Evolutionary conservation across 2,797 vertebrate species (phyloP), one percentile per base, ranked within the genome.

Genomic region (Chaunax sp.): DNA sequence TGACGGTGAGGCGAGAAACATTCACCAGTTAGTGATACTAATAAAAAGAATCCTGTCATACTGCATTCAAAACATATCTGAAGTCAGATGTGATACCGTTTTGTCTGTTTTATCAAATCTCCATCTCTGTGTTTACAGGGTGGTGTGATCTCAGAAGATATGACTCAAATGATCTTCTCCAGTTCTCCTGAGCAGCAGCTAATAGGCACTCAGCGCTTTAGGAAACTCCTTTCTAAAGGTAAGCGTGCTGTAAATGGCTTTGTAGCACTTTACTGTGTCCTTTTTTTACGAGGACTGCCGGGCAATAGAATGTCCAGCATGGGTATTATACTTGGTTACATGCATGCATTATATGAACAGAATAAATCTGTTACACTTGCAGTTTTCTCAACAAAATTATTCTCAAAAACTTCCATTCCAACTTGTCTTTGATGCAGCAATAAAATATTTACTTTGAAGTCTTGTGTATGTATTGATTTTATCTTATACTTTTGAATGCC

Each of bases 191-290:
- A 97, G 79, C 97, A 98, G 65, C 97, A 99, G 84, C 96, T 99
- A 77, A 96, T 97, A 83, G 98, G 97, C 65, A 99, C 98, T 14
- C 98, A 99, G 86, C 96, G 97, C 74, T 99, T 99, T 87, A 91
- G 98, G 85, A 99, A 99, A 87, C 95, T 99, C 8, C 95, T 99
- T 75, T 99, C 98, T 75, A 99, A 99, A 97, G 98, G 98, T 98
- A 82, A 91, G 78, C 3, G 2, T 52, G 6, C 7, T 4, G 0
- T 60, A 53, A 14, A 38, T 67, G 3, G 2, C 25, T 18, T 35
- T 30, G 6, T 11, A 12, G 4, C 19, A 26, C 14, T 8, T 44
- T 14, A 11, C n/a, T 33, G 7, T 44, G 14, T 6, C 11, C 13
- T 33, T 62, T 33, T 61, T 46, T 54, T 26, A 25, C 2, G 1